phyloP scores from a whole-genome alignment of 2,888 invertebrate species.

The Mesoligia furuncula region DNA sequence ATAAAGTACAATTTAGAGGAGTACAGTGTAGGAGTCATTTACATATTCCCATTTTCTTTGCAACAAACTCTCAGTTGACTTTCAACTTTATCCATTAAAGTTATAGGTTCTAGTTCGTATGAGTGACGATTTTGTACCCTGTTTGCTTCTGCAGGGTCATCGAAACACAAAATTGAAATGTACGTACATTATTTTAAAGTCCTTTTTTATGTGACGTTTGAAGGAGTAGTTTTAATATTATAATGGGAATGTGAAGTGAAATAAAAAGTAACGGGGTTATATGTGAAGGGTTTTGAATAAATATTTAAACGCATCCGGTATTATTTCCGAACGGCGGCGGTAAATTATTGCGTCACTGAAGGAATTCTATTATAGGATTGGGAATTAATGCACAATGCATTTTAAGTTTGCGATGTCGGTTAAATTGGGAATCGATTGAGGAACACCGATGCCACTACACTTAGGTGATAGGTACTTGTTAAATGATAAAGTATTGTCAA shows the following conservation, averaged over 20 bases:
- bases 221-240: slow-evolving; percentile 77
- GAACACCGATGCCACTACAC: too few species aligned
- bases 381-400: slow-evolving; percentile 23
- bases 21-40: slow-evolving; percentile 27
- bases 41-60: slow-evolving; percentile 46
- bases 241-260: slow-evolving; percentile 78
- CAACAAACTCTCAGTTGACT: slow-evolving; percentile 55
- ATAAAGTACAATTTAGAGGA: slow-evolving; percentile 55
- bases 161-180: slow-evolving; percentile 39
- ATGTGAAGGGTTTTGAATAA: slow-evolving; percentile 75
- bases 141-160: slow-evolving; percentile 11
- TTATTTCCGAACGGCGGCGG: slow-evolving; percentile 17
- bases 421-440: slow-evolving; percentile 8
- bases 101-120: slow-evolving; percentile 59
- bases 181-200: slow-evolving; percentile 39
- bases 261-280: slow-evolving; percentile 73
- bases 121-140: slow-evolving; percentile 6
- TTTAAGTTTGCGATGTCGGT: neutral
- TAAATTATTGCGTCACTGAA: slow-evolving; percentile 37
- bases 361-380: slow-evolving; percentile 14
- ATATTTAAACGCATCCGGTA: slow-evolving; percentile 48
- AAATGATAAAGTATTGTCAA: neutral
- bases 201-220: slow-evolving; percentile 43
- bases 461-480: neutral
- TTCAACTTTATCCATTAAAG: slow-evolving; percentile 61